Conservation (phyloP, 2,113 vertebrate genomes). For the Saccopteryx bilineata region DNA sequence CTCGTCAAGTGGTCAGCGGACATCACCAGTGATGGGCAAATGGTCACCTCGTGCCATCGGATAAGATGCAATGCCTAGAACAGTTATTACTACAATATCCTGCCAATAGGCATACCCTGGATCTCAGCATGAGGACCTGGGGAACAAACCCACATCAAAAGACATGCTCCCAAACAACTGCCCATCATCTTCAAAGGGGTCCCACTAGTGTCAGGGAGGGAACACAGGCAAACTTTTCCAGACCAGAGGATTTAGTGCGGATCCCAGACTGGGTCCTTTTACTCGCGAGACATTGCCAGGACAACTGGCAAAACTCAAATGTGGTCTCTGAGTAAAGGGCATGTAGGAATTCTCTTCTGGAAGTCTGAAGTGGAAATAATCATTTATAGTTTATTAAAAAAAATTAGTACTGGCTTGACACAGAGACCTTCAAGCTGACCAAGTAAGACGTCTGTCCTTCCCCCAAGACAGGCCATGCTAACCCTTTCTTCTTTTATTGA, state of each 20-base stretch:
- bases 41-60: fast-evolving
- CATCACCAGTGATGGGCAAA: fast-evolving
- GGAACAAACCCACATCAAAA: too few species aligned
- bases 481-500: not conserved
- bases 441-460: not conserved
- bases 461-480: too few species aligned
- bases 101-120: too few species aligned
- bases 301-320: fast-evolving
- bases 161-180: fast-evolving
- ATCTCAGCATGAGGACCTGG: fast-evolving
- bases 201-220: fast-evolving
- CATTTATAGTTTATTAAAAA: not conserved
- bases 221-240: not conserved
- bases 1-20: too few species aligned
- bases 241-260: fast-evolving
- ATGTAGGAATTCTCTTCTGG: fast-evolving
- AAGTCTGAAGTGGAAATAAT: not conserved
- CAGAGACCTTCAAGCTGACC: not conserved
- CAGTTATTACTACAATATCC: fast-evolving
- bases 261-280: fast-evolving
- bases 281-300: fast-evolving
- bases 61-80: fast-evolving
- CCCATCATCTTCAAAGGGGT: not conserved
- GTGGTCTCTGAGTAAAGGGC: not conserved
- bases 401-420: not conserved